These are phyloP conservation scores for Drosophila arawakana DNA, from an alignment of 1,140 invertebrate genomes.

Conservation along the genomic window DNA sequence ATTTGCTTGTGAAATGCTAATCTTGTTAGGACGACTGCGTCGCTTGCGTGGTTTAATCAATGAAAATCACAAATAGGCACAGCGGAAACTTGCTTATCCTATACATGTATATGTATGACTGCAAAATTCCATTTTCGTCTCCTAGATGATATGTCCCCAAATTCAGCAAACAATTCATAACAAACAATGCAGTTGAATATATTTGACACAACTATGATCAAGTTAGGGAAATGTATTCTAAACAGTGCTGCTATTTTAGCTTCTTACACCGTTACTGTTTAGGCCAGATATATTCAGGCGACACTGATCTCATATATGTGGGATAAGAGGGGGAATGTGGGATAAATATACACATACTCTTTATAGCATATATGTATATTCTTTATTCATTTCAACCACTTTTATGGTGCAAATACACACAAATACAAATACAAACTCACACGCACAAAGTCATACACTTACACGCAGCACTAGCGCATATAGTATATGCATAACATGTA, in stretches of 20 bases:
- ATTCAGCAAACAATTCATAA: constrained; percentile 8
- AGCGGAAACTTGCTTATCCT: constrained; percentile 64
- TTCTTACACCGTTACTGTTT: background rate
- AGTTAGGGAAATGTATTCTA: background rate
- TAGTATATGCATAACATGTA: constrained; percentile 47
- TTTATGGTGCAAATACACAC: constrained; percentile 20
- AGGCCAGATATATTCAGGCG: too few relatives aligned
- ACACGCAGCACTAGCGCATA: constrained; percentile 39
- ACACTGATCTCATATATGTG: too few relatives aligned
- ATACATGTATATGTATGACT: constrained; percentile 37
- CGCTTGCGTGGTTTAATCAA: constrained; percentile 68
- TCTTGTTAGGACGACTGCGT: constrained; percentile 63
- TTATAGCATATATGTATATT: constrained; percentile 14
- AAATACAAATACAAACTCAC: background rate
- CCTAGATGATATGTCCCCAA: constrained; percentile 9
- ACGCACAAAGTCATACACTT: constrained; percentile 41
- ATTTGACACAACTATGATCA: background rate
- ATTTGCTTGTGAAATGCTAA: constrained; percentile 79
- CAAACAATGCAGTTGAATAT: background rate
- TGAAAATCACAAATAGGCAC: constrained; percentile 65
- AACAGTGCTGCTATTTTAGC: too few relatives aligned
- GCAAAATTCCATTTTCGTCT: constrained; percentile 77
- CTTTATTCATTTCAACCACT: constrained; percentile 22
- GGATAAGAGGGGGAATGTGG: too few relatives aligned
- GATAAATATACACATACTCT: background rate